Conservation (phyloP, 2,797 vertebrate species). For the Carduelis carduelis region DNA sequence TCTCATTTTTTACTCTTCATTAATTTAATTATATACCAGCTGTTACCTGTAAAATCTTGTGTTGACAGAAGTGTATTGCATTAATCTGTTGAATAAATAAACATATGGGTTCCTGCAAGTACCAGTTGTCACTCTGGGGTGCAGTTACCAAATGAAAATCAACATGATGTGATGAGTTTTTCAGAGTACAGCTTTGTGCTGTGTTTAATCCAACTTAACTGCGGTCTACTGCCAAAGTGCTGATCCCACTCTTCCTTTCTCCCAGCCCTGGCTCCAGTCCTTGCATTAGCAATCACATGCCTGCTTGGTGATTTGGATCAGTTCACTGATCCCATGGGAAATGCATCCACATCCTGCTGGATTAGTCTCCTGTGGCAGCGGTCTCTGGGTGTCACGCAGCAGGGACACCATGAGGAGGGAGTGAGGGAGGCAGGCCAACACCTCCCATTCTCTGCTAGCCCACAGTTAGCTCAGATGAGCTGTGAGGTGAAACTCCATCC, state of each 20-base stretch:
- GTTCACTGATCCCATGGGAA: neutral
- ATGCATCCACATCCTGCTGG: neutral
- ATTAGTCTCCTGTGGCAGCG: neutral
- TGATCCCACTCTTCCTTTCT: constrained; percentile 25
- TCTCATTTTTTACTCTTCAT: neutral
- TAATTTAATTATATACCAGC: neutral
- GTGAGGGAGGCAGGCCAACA: accelerated
- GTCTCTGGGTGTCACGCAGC: neutral
- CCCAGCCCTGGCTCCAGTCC: neutral
- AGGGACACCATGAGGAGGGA: neutral
- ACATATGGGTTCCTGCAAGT: neutral
- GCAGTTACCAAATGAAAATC: neutral
- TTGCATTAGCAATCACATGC: neutral
- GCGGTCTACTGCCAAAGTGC: neutral
- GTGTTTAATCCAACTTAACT: neutral
- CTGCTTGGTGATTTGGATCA: neutral
- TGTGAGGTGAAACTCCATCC: neutral
- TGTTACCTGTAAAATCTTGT: neutral
- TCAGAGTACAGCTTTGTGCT: neutral
- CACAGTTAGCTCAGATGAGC: neutral
- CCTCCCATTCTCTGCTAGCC: neutral
- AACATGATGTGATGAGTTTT: neutral
- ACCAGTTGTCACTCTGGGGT: neutral
- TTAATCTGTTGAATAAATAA: neutral
- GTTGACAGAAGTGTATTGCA: neutral